phyloP scores from a whole-genome alignment of 2,113 vertebrate genomes.

The Brachypodius melanocephalos region DNA sequence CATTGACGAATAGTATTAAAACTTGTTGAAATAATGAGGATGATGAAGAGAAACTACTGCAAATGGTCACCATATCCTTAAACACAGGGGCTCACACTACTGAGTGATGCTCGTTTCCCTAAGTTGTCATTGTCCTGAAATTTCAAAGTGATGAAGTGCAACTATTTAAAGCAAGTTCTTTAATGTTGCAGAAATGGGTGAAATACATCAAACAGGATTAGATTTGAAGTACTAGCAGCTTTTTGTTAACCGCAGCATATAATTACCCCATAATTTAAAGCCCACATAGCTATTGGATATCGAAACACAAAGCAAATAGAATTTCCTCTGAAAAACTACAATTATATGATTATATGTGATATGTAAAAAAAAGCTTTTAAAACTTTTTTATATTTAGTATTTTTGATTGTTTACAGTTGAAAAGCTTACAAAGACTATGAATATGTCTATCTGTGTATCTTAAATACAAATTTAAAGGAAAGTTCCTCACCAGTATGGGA shows the following conservation, averaged over 20 bases:
- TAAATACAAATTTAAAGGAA: not conserved
- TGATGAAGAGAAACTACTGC: not conserved
- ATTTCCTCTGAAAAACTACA: constrained; percentile 45
- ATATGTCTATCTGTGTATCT: not conserved
- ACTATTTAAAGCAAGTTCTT: constrained; percentile 15
- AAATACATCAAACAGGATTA: constrained; percentile 55
- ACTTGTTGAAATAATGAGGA: constrained; percentile 34
- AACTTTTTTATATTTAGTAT: not conserved
- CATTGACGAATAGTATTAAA: constrained; percentile 30
- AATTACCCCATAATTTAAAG: constrained; percentile 60
- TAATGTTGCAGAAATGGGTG: constrained; percentile 1
- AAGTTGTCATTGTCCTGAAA: constrained; percentile 13
- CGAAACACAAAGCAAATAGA: constrained; percentile 46
- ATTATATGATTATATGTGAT: constrained; percentile 38
- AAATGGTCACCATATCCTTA: constrained; percentile 1
- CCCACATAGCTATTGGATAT: not conserved
- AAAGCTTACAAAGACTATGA: not conserved
- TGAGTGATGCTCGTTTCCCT: not conserved
- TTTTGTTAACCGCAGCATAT: constrained; percentile 41
- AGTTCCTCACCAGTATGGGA: not conserved
- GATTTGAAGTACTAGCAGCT: constrained; percentile 33
- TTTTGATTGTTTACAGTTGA: not conserved
- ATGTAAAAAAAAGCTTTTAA: not conserved
- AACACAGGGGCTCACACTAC: not conserved
- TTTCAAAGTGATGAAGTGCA: constrained; percentile 10